Conservation (phyloP, 2,888 invertebrate genomes). For the Gasteruption jaculator region DNA sequence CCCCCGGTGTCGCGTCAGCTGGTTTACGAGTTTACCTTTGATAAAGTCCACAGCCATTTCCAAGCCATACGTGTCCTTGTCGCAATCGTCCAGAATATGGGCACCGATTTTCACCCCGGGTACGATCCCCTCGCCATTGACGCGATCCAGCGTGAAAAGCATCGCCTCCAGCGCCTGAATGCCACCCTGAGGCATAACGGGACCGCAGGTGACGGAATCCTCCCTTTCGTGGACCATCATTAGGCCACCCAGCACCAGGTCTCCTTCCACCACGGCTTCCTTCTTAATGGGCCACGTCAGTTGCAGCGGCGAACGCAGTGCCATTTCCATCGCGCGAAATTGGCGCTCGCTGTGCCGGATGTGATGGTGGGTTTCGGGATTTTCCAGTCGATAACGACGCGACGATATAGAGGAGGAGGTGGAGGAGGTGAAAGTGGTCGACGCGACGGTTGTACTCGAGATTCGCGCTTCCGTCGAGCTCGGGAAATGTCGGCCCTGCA, state of each 20-base stretch:
- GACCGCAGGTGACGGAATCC: constrained; percentile 83
- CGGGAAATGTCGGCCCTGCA: background rate
- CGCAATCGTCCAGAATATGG: constrained; percentile 89
- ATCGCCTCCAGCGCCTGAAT: constrained; percentile 87
- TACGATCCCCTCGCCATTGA: constrained; percentile 66
- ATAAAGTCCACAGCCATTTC: constrained; percentile 97
- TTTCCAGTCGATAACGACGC: constrained; percentile 28
- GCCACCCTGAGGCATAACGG: constrained; percentile 91
- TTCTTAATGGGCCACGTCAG: constrained; percentile 76
- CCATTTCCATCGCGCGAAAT: constrained; percentile 35
- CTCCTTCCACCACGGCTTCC: constrained; percentile 83
- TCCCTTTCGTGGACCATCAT: constrained; percentile 95
- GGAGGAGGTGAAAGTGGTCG: constrained; percentile 1
- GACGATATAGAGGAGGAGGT: background rate
- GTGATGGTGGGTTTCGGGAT: constrained; percentile 36
- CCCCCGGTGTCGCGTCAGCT: too few relatives aligned
- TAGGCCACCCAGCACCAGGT: constrained; percentile 82
- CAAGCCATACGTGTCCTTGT: constrained; percentile 91
- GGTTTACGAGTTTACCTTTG: constrained; percentile 81
- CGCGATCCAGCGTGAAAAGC: constrained; percentile 82
- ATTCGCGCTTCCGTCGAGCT: background rate
- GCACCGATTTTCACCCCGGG: constrained; percentile 81
- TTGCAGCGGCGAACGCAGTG: constrained; percentile 31
- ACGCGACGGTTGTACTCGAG: background rate
- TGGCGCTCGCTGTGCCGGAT: constrained; percentile 40